phyloP scores from a whole-genome alignment of 2,113 vertebrate species.

The Oreochromis niloticus region DNA sequence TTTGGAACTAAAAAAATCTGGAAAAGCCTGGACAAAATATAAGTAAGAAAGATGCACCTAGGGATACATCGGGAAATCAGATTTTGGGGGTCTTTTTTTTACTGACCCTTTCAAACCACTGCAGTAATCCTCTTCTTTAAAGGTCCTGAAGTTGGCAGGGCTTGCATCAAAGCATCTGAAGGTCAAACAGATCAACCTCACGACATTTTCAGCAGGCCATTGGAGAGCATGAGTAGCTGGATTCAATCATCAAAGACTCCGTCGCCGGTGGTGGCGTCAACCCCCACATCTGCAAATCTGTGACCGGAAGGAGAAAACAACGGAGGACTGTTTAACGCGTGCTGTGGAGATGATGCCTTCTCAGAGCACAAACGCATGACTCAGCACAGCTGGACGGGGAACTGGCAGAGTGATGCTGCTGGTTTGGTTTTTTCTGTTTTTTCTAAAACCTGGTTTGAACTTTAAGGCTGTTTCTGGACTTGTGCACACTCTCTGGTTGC shows the following conservation, averaged over 20 bases:
- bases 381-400: background rate
- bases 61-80: background rate
- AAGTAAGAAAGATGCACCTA: accelerated
- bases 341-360: background rate
- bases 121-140: background rate
- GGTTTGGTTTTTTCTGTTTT: accelerated
- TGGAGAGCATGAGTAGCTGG: background rate
- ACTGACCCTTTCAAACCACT: background rate
- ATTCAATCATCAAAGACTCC: conserved; percentile 19
- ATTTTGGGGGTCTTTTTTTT: background rate
- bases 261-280: background rate
- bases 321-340: background rate
- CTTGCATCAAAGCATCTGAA: conserved; percentile 25
- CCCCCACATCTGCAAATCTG: conserved; percentile 23
- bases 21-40: background rate
- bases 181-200: conserved; percentile 26
- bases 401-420: background rate
- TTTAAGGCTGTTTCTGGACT: background rate
- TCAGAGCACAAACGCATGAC: background rate
- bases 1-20: background rate
- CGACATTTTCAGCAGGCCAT: conserved; percentile 1
- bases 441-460: background rate
- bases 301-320: background rate
- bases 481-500: background rate
- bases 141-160: background rate